Conservation (phyloP, 2,888 invertebrate genomes). For the Ypsolopha sequella region DNA sequence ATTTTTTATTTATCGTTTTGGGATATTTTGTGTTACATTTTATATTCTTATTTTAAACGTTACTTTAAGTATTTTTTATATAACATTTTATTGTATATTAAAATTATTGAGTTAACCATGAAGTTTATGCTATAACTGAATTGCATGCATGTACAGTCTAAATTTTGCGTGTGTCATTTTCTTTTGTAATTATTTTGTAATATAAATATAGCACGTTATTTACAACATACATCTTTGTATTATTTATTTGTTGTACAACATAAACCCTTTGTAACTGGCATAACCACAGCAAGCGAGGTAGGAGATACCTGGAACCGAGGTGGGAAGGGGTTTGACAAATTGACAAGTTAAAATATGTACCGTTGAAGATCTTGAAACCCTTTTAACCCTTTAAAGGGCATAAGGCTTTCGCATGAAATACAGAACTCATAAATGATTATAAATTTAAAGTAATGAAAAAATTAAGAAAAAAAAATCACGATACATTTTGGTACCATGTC, state of each 20-base stretch:
- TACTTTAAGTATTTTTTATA: slow-evolving; percentile 40
- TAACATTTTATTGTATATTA: slow-evolving; percentile 50
- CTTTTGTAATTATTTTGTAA: slow-evolving; percentile 69
- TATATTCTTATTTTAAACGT: slow-evolving; percentile 36
- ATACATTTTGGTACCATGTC: too few relatives aligned
- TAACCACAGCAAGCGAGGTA: not conserved
- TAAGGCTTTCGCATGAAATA: too few relatives aligned
- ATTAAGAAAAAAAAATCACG: too few relatives aligned
- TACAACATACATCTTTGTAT: slow-evolving; percentile 33
- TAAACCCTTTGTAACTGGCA: not conserved
- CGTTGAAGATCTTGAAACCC: too few relatives aligned
- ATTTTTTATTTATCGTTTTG: slow-evolving; percentile 27
- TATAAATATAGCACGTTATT: slow-evolving; percentile 71
- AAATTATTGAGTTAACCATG: slow-evolving; percentile 40
- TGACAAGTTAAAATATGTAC: not conserved
- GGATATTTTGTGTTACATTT: slow-evolving; percentile 33
- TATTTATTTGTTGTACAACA: not conserved
- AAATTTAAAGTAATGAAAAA: too few relatives aligned
- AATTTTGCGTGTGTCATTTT: slow-evolving; percentile 58
- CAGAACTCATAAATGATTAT: too few relatives aligned
- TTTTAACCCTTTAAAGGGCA: too few relatives aligned
- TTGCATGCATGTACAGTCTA: slow-evolving; percentile 65
- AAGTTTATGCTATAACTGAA: slow-evolving; percentile 44
- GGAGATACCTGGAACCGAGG: not conserved
- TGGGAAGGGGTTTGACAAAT: not conserved